Evolutionary conservation across 2,113 vertebrate genomes (phyloP).

Genomic region (Bombycilla garrulus): DNA sequence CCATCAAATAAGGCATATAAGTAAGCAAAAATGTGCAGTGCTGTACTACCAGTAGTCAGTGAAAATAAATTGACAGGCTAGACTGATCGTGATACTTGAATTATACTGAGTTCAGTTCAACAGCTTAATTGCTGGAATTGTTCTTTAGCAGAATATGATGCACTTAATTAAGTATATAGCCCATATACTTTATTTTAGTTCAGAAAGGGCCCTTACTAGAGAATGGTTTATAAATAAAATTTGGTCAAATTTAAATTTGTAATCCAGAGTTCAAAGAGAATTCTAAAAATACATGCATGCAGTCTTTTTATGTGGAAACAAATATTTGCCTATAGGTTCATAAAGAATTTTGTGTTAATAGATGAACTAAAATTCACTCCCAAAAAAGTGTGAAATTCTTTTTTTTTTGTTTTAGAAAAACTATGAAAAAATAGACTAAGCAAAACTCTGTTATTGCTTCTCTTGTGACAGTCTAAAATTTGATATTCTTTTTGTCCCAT

Average conservation of each 20-base stretch:
- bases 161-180: neutral
- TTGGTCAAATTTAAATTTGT: neutral
- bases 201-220: neutral
- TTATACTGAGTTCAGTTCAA: neutral
- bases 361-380: neutral
- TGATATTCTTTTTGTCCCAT: neutral
- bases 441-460: neutral
- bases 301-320: neutral
- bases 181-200: neutral
- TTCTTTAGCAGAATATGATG: neutral
- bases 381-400: neutral
- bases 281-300: neutral
- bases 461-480: neutral
- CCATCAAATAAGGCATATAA: neutral
- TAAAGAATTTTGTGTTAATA: neutral
- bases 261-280: neutral
- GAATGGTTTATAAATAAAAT: neutral
- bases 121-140: neutral
- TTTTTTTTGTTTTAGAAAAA: neutral
- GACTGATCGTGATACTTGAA: neutral
- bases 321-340: neutral
- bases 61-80: neutral
- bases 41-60: neutral
- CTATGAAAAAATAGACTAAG: neutral
- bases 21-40: neutral